Base-by-base conservation (phyloP, 2,797 vertebrate species). In the Phalloptychus januarius region DNA sequence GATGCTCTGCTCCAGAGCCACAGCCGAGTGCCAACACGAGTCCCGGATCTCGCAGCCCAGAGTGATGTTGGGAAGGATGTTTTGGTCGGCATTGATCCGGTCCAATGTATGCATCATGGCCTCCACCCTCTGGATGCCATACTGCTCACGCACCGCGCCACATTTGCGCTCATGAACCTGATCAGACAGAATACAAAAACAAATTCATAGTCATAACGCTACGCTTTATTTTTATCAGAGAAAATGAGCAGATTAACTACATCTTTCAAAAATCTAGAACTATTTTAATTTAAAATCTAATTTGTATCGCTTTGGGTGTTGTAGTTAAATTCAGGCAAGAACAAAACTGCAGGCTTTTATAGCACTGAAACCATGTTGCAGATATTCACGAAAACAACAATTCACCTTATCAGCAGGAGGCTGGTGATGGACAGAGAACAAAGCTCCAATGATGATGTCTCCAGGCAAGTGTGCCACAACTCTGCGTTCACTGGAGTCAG, bases 341-440 rank as follows among this genome's bases (percentile, higher is more conserved):
- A 74, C 15, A 20, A 56, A n/a, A 83, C 23, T 63, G 23, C 58
- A 61, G 61, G 75, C 12, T 11, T 75, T 25, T 74, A 20, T 44
- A 58, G 42, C 52, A 74, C 71, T 65, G n/a, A 75, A 8, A 25
- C 54, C 28, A 45, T 12, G 48, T 5, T 71, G 12, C 20, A 77
- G 20, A 58, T 52, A 72, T 12, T 77, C 20, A 74, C 20, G 72
- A 44, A 85, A 67, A 70, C 31, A 58, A 12, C 40, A 77, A 36
- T 73, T 97, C 83, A 94, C 94, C 89, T 99, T 99, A 93, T 99
- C 98, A 42, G 98, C 98, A 0, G 97, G 96, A 58, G 98, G 98
- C 87, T 99, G 98, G 85, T 99, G 98, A 92, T 99, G 98, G 80
- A 99, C 97, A 0, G 98, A 99, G 91, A 99, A 99, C 56, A 99